phyloP scores from a whole-genome alignment of 2,797 vertebrate genomes.

The Caiman crocodilus region DNA sequence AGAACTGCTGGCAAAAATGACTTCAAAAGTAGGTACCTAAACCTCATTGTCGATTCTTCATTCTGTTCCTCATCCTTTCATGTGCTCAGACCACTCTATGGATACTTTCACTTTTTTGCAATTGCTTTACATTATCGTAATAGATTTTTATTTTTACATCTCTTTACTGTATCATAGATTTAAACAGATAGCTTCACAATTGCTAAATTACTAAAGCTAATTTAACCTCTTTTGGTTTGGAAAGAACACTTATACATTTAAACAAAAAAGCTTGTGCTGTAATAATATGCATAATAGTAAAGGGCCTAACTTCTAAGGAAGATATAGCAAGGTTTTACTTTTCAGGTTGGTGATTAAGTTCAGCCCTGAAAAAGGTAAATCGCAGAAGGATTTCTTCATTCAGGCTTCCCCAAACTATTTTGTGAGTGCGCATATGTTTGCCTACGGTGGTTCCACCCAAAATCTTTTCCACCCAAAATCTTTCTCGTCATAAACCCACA shows the following conservation, averaged over 20 bases:
- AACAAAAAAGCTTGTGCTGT: not conserved
- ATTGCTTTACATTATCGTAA: constrained; percentile 11
- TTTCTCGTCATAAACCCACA: too few relatives aligned
- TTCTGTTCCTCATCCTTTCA: constrained; percentile 34
- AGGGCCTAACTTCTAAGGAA: not conserved
- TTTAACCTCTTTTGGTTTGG: not conserved
- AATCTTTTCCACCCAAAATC: too few relatives aligned
- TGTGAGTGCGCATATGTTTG: not conserved
- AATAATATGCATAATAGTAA: not conserved
- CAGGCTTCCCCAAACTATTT: not conserved
- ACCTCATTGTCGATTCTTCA: not conserved
- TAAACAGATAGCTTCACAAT: not conserved
- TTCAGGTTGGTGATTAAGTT: not conserved
- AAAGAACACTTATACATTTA: not conserved
- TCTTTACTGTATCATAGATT: not conserved
- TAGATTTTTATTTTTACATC: not conserved
- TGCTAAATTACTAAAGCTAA: constrained; percentile 12
- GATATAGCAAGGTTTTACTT: not conserved
- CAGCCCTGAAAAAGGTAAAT: constrained; percentile 15
- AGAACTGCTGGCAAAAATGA: constrained; percentile 97
- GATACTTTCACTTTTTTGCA: constrained; percentile 42
- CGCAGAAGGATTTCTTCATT: not conserved
- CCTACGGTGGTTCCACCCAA: not conserved
- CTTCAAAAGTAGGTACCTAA: constrained; percentile 90
- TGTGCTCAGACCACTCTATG: not conserved